Percentiles rank a stretch among this genome's conserved stretches.
phyloP scores from a whole-genome alignment of 2,888 invertebrate genomes.

The Rhagophthalmus giganteus region DNA sequence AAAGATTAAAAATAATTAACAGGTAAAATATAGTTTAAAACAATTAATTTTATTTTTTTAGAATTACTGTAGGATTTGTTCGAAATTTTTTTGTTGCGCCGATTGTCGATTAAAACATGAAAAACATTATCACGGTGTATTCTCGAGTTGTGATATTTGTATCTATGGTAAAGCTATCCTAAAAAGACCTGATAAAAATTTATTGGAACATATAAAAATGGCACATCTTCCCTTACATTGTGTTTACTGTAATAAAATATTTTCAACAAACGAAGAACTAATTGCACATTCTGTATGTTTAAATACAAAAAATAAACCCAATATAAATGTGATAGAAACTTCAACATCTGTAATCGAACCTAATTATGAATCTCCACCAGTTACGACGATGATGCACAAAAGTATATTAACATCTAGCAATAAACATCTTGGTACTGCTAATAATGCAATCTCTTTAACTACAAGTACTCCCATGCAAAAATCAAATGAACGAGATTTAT shows the following conservation, averaged over 20 bases:
- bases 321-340: slow-evolving; percentile 1
- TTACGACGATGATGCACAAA: slow-evolving; percentile 21
- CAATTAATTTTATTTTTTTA: slow-evolving; percentile 35
- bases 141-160: slow-evolving; percentile 47
- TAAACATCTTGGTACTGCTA: slow-evolving; percentile 10
- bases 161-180: slow-evolving; percentile 40
- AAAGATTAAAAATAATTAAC: slow-evolving; percentile 4
- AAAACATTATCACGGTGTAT: slow-evolving; percentile 38
- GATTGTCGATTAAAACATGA: slow-evolving; percentile 47
- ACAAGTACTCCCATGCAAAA: slow-evolving; percentile 47
- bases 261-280: slow-evolving; percentile 40
- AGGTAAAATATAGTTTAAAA: slow-evolving; percentile 2
- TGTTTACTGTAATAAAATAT: slow-evolving; percentile 41
- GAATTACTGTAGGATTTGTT: slow-evolving; percentile 47
- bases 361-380: slow-evolving; percentile 35
- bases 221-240: slow-evolving; percentile 47
- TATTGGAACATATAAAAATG: slow-evolving; percentile 42
- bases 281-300: slow-evolving; percentile 39
- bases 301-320: slow-evolving; percentile 24
- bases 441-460: slow-evolving; percentile 25
- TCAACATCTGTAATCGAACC: slow-evolving; percentile 5
- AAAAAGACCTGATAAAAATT: slow-evolving; percentile 29
- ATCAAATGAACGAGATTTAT: slow-evolving; percentile 27
- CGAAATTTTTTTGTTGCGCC: slow-evolving; percentile 46
- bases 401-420: slow-evolving; percentile 22